These are phyloP conservation scores for Myotis pilosus DNA, from an alignment of 2,797 vertebrate species.

Conservation along the genomic window DNA sequence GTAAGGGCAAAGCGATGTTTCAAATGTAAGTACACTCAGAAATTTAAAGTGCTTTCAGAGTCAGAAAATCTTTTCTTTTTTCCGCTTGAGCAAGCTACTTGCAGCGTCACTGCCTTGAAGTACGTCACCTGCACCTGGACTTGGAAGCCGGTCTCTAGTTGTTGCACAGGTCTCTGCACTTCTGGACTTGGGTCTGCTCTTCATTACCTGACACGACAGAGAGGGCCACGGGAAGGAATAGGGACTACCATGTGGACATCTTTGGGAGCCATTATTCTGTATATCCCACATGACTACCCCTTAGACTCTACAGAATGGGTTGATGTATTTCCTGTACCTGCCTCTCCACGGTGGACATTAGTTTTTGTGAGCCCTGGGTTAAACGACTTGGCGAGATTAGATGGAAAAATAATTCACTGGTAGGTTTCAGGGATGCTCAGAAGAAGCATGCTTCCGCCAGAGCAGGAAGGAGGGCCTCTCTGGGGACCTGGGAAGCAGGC, in stretches of 20 bases:
- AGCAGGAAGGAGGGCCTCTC: background rate
- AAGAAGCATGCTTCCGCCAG: background rate
- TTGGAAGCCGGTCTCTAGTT: background rate
- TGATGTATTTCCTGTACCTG: background rate
- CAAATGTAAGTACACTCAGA: background rate
- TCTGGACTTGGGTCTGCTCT: background rate
- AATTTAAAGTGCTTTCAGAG: slow-evolving; percentile 32
- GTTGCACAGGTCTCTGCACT: background rate
- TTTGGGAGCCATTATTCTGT: background rate
- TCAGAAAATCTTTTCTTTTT: background rate
- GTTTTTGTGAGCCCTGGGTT: background rate
- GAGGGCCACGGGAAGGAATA: background rate
- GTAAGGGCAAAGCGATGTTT: slow-evolving; percentile 19
- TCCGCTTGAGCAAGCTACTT: background rate
- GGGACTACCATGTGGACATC: background rate
- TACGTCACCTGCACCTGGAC: background rate
- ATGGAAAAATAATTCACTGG: background rate
- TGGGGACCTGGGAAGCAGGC: background rate
- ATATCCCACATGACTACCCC: too few relatives aligned
- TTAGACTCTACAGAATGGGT: background rate
- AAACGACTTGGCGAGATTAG: background rate
- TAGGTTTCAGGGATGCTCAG: background rate
- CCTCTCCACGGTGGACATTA: background rate
- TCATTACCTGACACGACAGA: background rate
- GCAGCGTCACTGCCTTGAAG: background rate